Evolutionary conservation across 2,888 invertebrate species (phyloP), one percentile per base, ranked within the genome.

Genomic region (Cremastinae sp.): DNA sequence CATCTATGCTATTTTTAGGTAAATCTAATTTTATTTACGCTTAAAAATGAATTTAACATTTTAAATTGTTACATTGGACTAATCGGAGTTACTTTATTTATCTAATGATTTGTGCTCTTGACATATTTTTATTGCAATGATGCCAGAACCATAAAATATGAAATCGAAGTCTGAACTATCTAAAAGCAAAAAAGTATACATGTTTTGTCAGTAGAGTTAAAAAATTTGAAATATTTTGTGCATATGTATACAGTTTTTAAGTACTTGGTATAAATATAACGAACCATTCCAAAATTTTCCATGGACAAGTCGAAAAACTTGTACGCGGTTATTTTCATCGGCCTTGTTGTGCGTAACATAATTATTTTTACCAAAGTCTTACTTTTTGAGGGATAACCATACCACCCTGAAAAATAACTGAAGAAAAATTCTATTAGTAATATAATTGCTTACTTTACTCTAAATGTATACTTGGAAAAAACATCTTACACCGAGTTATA

Each of bases 401-500:
- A 69, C 69, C 69, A 69, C 41, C 59, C 59, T 2, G 16, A 12
- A 14, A 41, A 59, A 41, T 69, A 69, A 1, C 59, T 69, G 41
- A 8, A n/a, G n/a, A n/a, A n/a, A n/a, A n/a, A n/a, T n/a, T n/a
- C n/a, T n/a, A n/a, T n/a, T n/a, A n/a, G n/a, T n/a, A 5, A 43
- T 8, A 20, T 3, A n/a, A 20, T n/a, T n/a, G n/a, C n/a, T n/a
- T n/a, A n/a, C n/a, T 1, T 18, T 20, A 62, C 71, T 71, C 53
- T 64, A n/a, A n/a, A n/a, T n/a, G n/a, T n/a, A n/a, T n/a, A n/a
- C n/a, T n/a, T n/a, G n/a, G n/a, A n/a, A 37, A 5, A 16, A 41
- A 8, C n/a, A 14, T 65, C 75, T 75, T 47, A 75, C 71, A 75
- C 39, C 2, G 75, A 75, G 16, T 66, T 61, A 0, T 71, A 18